phyloP scores from a whole-genome alignment of 35 echinoderm and acorn worm genomes.

The Stichopus chloronotus region DNA sequence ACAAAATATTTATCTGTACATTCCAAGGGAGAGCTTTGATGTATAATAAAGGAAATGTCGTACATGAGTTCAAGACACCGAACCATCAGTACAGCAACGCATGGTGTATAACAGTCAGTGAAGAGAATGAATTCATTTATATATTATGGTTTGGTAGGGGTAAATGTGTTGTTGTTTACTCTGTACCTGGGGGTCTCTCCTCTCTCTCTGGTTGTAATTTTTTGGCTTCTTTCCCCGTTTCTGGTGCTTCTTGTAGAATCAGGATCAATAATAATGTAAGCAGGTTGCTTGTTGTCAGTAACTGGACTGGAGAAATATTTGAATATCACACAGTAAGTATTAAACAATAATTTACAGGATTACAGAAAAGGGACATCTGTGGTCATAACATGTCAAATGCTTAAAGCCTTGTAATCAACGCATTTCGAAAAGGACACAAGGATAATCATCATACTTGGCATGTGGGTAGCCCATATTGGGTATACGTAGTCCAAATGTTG shows the following conservation, averaged over 20 bases:
- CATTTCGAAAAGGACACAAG: no score
- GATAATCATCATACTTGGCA: no score
- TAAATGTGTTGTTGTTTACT: neutral
- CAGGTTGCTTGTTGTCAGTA: neutral
- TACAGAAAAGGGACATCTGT: no score
- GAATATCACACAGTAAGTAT: conserved; percentile 10
- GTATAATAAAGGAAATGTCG: neutral
- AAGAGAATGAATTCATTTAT: neutral
- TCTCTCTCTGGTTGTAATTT: neutral
- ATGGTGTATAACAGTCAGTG: neutral
- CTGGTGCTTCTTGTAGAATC: neutral
- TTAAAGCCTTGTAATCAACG: no score
- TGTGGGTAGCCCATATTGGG: no score
- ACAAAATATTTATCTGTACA: neutral
- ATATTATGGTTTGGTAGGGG: neutral
- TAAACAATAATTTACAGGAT: no score
- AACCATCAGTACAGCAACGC: neutral
- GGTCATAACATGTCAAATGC: no score
- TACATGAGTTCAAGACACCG: neutral
- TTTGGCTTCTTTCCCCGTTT: neutral
- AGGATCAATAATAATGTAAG: conserved; percentile 28
- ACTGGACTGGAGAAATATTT: neutral
- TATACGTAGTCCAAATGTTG: no score
- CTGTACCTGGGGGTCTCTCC: neutral
- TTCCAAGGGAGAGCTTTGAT: neutral